A percentile compares a stretch with the other conserved stretches of the same genome.
Conservation (phyloP, 2,113 vertebrate species). For the Apaloderma vittatum region DNA sequence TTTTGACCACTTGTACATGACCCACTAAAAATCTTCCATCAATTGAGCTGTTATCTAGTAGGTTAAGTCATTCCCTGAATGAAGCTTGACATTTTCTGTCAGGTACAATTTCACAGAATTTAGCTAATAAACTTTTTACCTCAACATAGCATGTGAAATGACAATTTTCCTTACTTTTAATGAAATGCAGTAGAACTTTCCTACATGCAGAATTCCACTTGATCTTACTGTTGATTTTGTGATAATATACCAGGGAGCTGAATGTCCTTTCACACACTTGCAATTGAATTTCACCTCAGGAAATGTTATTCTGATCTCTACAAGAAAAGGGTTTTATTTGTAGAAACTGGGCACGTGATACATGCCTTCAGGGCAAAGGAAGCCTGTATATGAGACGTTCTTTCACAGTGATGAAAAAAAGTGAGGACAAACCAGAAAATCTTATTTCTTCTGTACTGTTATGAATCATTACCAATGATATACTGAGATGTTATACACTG, state of each 20-base stretch:
- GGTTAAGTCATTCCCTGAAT: background rate
- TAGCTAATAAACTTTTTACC: background rate
- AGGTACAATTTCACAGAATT: background rate
- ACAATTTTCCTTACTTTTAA: slow-evolving; percentile 9
- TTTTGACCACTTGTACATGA: background rate
- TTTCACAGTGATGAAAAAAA: background rate
- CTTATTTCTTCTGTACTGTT: background rate
- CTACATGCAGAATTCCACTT: background rate
- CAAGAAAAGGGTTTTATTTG: background rate
- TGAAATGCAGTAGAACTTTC: background rate
- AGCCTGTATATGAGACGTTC: background rate
- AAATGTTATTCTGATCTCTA: slow-evolving; percentile 9
- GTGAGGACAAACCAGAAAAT: background rate
- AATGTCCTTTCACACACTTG: background rate
- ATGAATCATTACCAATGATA: background rate
- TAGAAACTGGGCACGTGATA: background rate
- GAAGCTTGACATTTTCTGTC: background rate
- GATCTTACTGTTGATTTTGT: slow-evolving; percentile 36
- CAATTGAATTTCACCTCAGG: slow-evolving; percentile 5
- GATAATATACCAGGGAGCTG: background rate
- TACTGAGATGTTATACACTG: background rate
- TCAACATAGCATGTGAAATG: background rate
- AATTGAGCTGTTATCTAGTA: background rate
- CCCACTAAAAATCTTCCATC: background rate
- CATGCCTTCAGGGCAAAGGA: background rate